A percentile compares a stretch with the other conserved stretches of the same genome.
Evolutionary conservation across 2,888 invertebrate genomes (phyloP).

Genomic region (Ophraella communa): DNA sequence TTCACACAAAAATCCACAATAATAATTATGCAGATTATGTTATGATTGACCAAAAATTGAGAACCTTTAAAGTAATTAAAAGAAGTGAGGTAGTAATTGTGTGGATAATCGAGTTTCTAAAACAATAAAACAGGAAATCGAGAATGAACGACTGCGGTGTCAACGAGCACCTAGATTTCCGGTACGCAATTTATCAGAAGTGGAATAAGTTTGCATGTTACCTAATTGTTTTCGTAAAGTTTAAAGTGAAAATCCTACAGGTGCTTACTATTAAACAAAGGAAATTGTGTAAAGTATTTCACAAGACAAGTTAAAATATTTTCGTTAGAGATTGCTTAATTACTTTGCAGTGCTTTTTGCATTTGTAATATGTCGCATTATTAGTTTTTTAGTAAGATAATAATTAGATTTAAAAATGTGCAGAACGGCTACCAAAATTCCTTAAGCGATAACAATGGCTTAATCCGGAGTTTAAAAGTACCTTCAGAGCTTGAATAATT

Average conservation of each 20-base stretch:
- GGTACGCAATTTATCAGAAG: conserved; percentile 20
- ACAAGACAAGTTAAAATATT: not conserved
- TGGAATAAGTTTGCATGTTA: conserved; percentile 20
- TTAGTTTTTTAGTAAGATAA: too few species aligned
- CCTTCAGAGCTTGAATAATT: too few species aligned
- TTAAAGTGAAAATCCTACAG: conserved; percentile 16
- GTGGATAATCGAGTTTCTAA: too few species aligned
- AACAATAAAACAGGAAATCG: not conserved
- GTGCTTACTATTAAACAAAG: conserved; percentile 7
- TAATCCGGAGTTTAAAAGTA: too few species aligned
- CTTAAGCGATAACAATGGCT: too few species aligned
- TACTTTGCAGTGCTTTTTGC: not conserved
- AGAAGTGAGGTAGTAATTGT: too few species aligned
- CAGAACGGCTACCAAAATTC: too few species aligned
- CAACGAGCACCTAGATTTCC: conserved; percentile 23
- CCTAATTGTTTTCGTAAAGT: conserved; percentile 20
- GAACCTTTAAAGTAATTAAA: too few species aligned
- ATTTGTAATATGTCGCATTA: not conserved
- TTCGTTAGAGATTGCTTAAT: not conserved
- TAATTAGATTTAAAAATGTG: too few species aligned
- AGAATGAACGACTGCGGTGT: not conserved
- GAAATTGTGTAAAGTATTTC: not conserved
- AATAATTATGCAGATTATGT: too few species aligned
- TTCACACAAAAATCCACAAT: too few species aligned
- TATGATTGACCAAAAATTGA: too few species aligned